phyloP scores from a whole-genome alignment of 2,797 vertebrate genomes.

The Crocodylus rhombifer region DNA sequence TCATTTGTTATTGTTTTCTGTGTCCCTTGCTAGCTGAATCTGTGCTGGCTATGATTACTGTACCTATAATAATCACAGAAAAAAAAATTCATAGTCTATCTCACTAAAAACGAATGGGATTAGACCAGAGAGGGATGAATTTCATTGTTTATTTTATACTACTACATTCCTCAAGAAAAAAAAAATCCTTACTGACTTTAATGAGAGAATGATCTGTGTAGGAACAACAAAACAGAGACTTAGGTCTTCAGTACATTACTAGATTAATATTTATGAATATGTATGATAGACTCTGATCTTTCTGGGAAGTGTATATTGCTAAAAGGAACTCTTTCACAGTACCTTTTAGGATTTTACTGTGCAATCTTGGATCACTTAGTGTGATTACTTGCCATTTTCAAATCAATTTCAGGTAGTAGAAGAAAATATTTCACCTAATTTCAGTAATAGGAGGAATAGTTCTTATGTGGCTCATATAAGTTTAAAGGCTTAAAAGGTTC shows the following conservation, averaged over 20 bases:
- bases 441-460: slow-evolving; percentile 16
- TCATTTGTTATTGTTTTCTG: too few species aligned
- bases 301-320: not conserved
- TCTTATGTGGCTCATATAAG: not conserved
- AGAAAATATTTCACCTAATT: slow-evolving; percentile 34
- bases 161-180: not conserved
- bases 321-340: not conserved
- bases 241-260: not conserved
- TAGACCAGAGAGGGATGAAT: not conserved
- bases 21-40: too few species aligned
- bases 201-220: not conserved
- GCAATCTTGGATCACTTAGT: slow-evolving; percentile 15
- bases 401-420: slow-evolving; percentile 26
- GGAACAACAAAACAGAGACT: not conserved
- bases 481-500: slow-evolving; percentile 42
- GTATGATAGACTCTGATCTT: not conserved
- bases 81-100: not conserved
- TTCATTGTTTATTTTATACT: not conserved
- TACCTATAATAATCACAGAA: not conserved
- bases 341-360: slow-evolving; percentile 1
- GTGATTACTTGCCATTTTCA: slow-evolving; percentile 37
- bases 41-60: too few species aligned
- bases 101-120: not conserved
- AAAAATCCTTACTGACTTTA: not conserved
- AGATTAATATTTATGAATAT: not conserved